Evolutionary conservation across 2,113 vertebrate genomes (phyloP).

Genomic region (Pseudonaja textilis): DNA sequence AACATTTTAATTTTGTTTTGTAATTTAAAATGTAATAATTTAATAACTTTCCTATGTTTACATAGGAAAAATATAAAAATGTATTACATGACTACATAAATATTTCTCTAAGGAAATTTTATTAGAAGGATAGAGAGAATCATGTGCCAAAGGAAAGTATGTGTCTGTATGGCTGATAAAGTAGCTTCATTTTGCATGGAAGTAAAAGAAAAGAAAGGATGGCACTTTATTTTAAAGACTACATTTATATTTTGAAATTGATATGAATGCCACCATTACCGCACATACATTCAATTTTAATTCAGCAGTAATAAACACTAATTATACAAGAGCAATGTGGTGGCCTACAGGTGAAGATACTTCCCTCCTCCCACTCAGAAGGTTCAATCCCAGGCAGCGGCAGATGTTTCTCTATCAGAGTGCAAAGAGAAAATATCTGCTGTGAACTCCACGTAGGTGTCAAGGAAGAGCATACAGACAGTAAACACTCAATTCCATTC

Average conservation of each 20-base stretch:
- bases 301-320: background rate
- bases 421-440: background rate
- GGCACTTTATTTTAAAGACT: background rate
- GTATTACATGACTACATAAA: background rate
- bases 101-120: background rate
- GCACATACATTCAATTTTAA: background rate
- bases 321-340: background rate
- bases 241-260: background rate
- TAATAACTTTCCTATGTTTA: background rate
- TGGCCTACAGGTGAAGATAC: background rate
- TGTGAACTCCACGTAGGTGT: background rate
- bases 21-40: background rate
- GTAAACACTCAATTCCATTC: background rate
- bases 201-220: background rate
- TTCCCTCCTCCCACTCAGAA: background rate
- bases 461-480: background rate
- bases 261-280: background rate
- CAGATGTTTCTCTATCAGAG: background rate
- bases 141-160: background rate
- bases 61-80: background rate
- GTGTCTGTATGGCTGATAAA: background rate
- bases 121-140: background rate
- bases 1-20: background rate
- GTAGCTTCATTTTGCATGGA: background rate
- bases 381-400: background rate